A percentile compares a stretch with the other conserved stretches of the same genome.
These are phyloP conservation scores for Drosophila austrosaltans DNA, from an alignment of 2,888 invertebrate species.

Conservation along the genomic window DNA sequence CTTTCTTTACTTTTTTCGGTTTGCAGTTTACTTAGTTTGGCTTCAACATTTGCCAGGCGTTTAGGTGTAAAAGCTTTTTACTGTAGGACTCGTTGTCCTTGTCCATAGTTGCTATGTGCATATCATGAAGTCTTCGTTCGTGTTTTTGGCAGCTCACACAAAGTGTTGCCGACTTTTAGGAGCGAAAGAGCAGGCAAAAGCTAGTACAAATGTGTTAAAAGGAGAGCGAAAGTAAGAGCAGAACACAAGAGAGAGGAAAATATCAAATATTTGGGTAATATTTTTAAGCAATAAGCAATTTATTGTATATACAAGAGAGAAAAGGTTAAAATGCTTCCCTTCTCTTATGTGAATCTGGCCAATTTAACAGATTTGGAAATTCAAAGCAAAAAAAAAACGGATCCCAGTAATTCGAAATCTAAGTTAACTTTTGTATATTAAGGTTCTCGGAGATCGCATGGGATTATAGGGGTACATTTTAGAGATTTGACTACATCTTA, in stretches of 20 bases:
- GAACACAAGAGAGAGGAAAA: not conserved
- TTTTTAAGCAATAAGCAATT: constrained; percentile 1
- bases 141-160: constrained; percentile 5
- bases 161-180: constrained; percentile 7
- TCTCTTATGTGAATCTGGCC: too few relatives aligned
- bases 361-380: too few relatives aligned
- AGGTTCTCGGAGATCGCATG: too few relatives aligned
- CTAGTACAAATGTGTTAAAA: not conserved
- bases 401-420: too few relatives aligned
- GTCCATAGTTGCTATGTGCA: constrained; percentile 9
- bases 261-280: not conserved
- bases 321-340: too few relatives aligned
- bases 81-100: constrained; percentile 9
- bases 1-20: not conserved
- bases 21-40: constrained; percentile 26
- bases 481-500: too few relatives aligned
- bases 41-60: constrained; percentile 4
- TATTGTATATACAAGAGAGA: not conserved
- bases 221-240: not conserved
- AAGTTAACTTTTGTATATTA: too few relatives aligned
- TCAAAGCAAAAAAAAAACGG: too few relatives aligned
- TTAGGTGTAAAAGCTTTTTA: constrained; percentile 29
- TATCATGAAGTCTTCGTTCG: constrained; percentile 13
- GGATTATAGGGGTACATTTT: too few relatives aligned
- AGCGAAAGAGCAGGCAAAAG: not conserved